A percentile compares a stretch with the other conserved stretches of the same genome.
Evolutionary conservation across 2,113 vertebrate species (phyloP).

Genomic region (Hippocampus guttulatus): DNA sequence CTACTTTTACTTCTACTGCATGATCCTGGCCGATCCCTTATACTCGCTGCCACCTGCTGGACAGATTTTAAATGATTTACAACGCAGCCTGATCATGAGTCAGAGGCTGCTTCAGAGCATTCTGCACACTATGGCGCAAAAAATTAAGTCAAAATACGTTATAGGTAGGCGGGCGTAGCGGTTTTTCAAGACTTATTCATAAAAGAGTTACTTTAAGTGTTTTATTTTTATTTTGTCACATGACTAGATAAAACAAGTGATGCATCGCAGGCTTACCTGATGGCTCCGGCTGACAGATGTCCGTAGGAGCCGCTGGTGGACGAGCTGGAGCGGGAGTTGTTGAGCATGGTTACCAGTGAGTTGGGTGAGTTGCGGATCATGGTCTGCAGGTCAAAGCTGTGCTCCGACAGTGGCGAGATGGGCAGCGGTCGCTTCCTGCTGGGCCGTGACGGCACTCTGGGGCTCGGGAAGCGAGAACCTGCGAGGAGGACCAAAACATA

Average conservation of each 20-base stretch:
- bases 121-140: too few relatives aligned
- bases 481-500: constrained; percentile 20
- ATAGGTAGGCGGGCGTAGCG: too few relatives aligned
- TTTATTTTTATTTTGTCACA: not conserved
- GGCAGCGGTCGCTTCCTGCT: constrained; percentile 92
- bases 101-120: too few relatives aligned
- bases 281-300: constrained; percentile 93
- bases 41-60: too few relatives aligned
- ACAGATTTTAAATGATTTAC: too few relatives aligned
- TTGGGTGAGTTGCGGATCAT: constrained; percentile 97
- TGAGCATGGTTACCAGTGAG: constrained; percentile 94
- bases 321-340: constrained; percentile 96
- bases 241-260: not conserved
- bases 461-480: constrained; percentile 89
- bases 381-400: constrained; percentile 97
- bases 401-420: constrained; percentile 91
- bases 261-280: constrained; percentile 77
- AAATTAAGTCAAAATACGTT: too few relatives aligned
- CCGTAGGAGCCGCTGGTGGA: constrained; percentile 96
- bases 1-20: too few relatives aligned
- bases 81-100: too few relatives aligned
- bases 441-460: constrained; percentile 83
- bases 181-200: too few relatives aligned
- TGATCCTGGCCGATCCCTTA: too few relatives aligned
- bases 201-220: not conserved